Conservation (phyloP, 2,888 invertebrate species). For the Dryobotodes eremita region DNA sequence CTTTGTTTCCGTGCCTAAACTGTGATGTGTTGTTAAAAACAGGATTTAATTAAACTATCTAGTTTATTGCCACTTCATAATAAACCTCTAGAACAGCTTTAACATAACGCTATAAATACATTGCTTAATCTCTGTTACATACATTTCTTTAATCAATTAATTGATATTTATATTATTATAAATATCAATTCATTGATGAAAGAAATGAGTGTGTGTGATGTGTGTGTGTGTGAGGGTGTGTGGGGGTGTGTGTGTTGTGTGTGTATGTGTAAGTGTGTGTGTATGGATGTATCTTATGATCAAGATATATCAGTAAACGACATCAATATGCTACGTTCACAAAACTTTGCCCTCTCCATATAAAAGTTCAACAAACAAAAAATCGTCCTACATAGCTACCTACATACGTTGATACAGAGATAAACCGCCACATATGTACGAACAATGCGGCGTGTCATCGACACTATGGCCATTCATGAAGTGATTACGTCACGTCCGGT, state of each 20-base stretch:
- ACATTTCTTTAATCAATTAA: no score
- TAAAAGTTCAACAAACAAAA: constrained; percentile 47
- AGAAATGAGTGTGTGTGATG: no score
- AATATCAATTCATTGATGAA: no score
- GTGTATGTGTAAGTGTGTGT: no score
- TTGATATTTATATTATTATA: no score
- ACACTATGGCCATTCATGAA: constrained; percentile 77
- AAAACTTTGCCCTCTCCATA: constrained; percentile 31
- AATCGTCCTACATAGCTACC: constrained; percentile 6
- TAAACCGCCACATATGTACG: constrained; percentile 62
- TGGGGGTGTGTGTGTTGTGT: no score
- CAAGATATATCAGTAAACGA: no score
- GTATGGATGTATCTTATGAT: no score
- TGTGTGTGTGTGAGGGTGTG: no score
- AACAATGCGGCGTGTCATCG: constrained; percentile 78
- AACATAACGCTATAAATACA: no score
- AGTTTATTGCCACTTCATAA: not conserved
- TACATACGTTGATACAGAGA: constrained; percentile 39
- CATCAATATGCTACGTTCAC: not conserved
- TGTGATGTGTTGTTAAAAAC: no score
- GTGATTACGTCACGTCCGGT: constrained; percentile 77
- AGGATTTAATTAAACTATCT: not conserved
- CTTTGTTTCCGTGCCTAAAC: not conserved
- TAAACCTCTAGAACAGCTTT: not conserved
- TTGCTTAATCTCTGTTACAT: no score